phyloP scores from a whole-genome alignment of 2,113 vertebrate genomes.

The Corythoichthys haematopterus region DNA sequence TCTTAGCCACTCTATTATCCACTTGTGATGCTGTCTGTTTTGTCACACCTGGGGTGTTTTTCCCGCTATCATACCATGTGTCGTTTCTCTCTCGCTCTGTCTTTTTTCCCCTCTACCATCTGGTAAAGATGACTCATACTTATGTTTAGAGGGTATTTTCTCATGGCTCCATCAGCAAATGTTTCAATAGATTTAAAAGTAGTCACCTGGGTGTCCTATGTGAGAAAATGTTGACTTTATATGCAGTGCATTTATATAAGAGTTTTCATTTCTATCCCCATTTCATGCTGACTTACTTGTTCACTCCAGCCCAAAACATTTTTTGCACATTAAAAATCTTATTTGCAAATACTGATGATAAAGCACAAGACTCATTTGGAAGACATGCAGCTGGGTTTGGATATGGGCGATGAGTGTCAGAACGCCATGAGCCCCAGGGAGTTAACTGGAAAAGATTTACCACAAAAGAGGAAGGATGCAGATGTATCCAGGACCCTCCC shows the following conservation, averaged over 20 bases:
- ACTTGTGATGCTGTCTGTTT: constrained; percentile 20
- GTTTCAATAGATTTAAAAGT: not conserved
- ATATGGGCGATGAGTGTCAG: not conserved
- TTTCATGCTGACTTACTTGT: no score
- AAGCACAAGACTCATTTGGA: not conserved
- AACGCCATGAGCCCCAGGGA: not conserved
- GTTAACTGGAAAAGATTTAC: not conserved
- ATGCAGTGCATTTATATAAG: not conserved
- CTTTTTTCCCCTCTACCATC: constrained; percentile 27
- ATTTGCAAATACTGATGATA: not conserved
- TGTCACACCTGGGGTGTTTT: constrained; percentile 45
- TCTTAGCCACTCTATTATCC: constrained; percentile 15
- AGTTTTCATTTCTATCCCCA: not conserved
- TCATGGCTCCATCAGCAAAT: constrained; percentile 9
- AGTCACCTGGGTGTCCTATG: not conserved
- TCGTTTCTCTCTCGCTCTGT: constrained; percentile 13
- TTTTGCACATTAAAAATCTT: no score
- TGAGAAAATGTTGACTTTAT: not conserved
- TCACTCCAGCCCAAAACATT: no score
- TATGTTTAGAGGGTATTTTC: constrained; percentile 36
- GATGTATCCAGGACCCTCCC: constrained; percentile 24
- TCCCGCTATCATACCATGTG: constrained; percentile 15
- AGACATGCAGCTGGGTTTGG: not conserved
- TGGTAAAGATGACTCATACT: constrained; percentile 35
- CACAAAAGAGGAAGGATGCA: constrained; percentile 23